Evolutionary conservation across 92 coral and sea anemone genomes (phyloP), one percentile per base, ranked within the genome.

Genomic region (Parazoanthus atlanticus): DNA sequence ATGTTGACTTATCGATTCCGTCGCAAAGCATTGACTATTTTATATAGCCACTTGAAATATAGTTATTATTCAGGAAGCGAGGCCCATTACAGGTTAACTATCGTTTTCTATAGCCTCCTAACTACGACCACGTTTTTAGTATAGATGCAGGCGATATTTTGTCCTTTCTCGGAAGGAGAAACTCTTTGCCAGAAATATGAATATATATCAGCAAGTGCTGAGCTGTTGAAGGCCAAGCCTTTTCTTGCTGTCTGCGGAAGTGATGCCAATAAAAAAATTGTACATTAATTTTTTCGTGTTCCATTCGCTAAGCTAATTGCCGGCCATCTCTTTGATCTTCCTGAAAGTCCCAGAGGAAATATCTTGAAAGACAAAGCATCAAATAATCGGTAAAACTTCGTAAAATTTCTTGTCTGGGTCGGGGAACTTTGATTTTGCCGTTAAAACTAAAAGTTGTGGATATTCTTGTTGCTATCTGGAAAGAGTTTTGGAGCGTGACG

Each of bases 181-280:
- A 71, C 41, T 84, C 30, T 70, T 23, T 84, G 31, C 38, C 87
- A 29, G 61, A 69, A 84, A 84, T 41, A 40, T 9, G 40, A 43
- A 7, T 84, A 84, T 46, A 41, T 49, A 84, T 28, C 36, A 84
- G 61, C 65, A 69, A 72, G 78, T n/a, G 52, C 78, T 70, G 87
- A 84, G 43, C 76, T 17, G 78, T 69, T 70, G 61, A 70, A 84
- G 78, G 78, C 87, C 77, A 67, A 84, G 78, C 87, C 87, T 40
- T 70, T 70, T 66, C 70, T 31, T 16, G 41, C 74, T 70, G 38
- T 70, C 66, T 71, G 78, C 49, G 77, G 33, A 43, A 70, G 38
- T 84, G 23, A 67, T 84, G 77, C 38, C 30, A 83, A 83, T 70
- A 40, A 69, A 84, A 43, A 40, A 71, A 26, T 5, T 67, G 46